These are phyloP conservation scores for Anoplius nigerrimus DNA, from an alignment of 2,888 invertebrate genomes.

Conservation along the genomic window DNA sequence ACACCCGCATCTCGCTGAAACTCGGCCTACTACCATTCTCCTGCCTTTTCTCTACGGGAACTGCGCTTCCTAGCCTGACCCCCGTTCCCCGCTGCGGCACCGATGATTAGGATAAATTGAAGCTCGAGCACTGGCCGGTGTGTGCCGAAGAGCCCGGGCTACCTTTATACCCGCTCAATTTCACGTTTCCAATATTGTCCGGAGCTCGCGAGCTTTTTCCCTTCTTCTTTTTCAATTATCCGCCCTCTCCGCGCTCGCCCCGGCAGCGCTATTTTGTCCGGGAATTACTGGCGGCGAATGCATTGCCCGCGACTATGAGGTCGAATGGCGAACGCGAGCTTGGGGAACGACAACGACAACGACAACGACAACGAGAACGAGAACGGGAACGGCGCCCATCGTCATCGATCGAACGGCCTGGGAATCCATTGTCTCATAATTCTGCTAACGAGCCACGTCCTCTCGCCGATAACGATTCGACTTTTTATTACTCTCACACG, in stretches of 20 bases:
- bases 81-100: slow-evolving; percentile 16
- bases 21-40: too few relatives aligned
- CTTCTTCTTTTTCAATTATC: slow-evolving; percentile 53
- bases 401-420: slow-evolving; percentile 24
- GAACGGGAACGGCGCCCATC: slow-evolving; percentile 12
- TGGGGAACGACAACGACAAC: slow-evolving; percentile 9
- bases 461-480: slow-evolving; percentile 32
- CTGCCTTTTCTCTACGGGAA: background rate
- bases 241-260: slow-evolving; percentile 15
- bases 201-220: slow-evolving; percentile 40
- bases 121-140: slow-evolving; percentile 24
- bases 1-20: slow-evolving; percentile 19
- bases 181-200: slow-evolving; percentile 62
- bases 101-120: slow-evolving; percentile 68
- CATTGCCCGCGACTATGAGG: slow-evolving; percentile 18
- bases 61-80: background rate
- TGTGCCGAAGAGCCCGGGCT: slow-evolving; percentile 34
- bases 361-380: slow-evolving; percentile 12
- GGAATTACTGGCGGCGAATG: slow-evolving; percentile 49
- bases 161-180: slow-evolving; percentile 63
- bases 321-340: slow-evolving; percentile 14
- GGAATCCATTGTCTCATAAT: slow-evolving; percentile 54
- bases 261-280: slow-evolving; percentile 44
- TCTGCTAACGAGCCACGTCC: slow-evolving; percentile 45
- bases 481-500: too few relatives aligned